Conservation (phyloP, 2,113 vertebrate species). For the Oncorhynchus clarkii region DNA sequence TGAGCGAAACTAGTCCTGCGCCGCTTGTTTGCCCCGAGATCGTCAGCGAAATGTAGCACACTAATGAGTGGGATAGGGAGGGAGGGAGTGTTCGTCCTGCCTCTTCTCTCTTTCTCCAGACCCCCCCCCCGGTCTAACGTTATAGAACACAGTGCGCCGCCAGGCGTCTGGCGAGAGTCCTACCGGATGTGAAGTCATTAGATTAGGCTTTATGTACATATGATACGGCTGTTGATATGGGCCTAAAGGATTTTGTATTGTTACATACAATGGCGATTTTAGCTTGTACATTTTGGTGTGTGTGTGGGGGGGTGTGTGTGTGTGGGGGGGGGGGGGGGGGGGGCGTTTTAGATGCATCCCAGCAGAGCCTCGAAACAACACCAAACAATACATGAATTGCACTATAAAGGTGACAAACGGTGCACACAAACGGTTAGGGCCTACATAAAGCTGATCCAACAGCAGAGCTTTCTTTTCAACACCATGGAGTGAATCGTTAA, state of each 20-base stretch:
- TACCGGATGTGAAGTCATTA: slow-evolving; percentile 47
- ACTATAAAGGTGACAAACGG: too few species aligned
- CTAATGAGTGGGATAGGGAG: too few species aligned
- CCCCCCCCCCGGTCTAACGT: not conserved
- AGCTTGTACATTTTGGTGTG: too few species aligned
- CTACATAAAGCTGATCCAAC: too few species aligned
- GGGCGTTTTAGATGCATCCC: too few species aligned
- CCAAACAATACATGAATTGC: too few species aligned
- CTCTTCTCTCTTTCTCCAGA: not conserved
- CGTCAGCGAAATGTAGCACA: slow-evolving; percentile 22
- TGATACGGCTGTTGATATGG: not conserved
- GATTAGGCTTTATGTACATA: not conserved
- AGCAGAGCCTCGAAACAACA: too few species aligned
- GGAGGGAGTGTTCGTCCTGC: not conserved
- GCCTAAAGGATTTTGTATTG: not conserved
- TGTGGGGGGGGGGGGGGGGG: fast-evolving
- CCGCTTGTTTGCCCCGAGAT: slow-evolving; percentile 50
- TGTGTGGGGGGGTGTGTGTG: too few species aligned
- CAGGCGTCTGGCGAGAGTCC: slow-evolving; percentile 32
- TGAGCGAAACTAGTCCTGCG: slow-evolving; percentile 31
- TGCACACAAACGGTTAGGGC: too few species aligned
- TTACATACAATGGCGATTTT: too few species aligned
- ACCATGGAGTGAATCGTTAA: too few species aligned
- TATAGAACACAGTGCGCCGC: slow-evolving; percentile 48
- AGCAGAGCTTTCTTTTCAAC: too few species aligned